Evolutionary conservation across 2,113 vertebrate species (phyloP), one percentile per base, ranked within the genome.

Genomic region (Zeus faber): DNA sequence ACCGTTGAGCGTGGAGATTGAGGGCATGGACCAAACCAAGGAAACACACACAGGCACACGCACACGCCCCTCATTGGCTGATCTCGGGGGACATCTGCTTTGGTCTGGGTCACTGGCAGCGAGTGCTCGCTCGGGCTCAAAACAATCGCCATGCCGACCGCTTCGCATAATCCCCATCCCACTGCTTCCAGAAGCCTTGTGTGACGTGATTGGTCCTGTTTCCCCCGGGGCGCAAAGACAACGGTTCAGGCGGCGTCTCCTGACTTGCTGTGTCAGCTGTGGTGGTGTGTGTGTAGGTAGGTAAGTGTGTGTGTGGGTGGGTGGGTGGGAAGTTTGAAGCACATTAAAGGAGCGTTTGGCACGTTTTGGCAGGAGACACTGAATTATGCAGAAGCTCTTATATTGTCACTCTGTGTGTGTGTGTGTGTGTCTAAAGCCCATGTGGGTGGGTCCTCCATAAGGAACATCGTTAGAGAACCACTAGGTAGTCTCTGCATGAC

Each of bases 351-450:
- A 77, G 52, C 58, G 70, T 76, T 86, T 77, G 70, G 64, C 17
- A 29, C 59, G 65, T 73, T 81, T 84, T 81, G 82, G 78, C 78
- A 79, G 57, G 74, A 73, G 67, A 59, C 41, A 5, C 54, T 76
- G 72, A 84, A 78, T 81, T 80, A 84, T 82, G 81, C 73, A 81
- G 67, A 79, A n/a, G n/a, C n/a, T n/a, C n/a, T n/a, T n/a, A n/a
- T n/a, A n/a, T n/a, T n/a, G n/a, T n/a, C 69, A 48, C 65, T 67
- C 70, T 62, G 65, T 35, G 44, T 68, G 27, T 50, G 27, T 33
- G 27, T 31, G 25, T 31, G 18, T 48, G 45, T 48, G 45, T 48
- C 58, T 39, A n/a, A n/a, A n/a, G n/a, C n/a, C n/a, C 29, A 31
- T 11, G 6, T 31, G 11, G 72, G 50, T 53, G 55, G 62, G 53